Evolutionary conservation across 2,797 vertebrate species (phyloP).

Genomic region (Myotis findleyi): DNA sequence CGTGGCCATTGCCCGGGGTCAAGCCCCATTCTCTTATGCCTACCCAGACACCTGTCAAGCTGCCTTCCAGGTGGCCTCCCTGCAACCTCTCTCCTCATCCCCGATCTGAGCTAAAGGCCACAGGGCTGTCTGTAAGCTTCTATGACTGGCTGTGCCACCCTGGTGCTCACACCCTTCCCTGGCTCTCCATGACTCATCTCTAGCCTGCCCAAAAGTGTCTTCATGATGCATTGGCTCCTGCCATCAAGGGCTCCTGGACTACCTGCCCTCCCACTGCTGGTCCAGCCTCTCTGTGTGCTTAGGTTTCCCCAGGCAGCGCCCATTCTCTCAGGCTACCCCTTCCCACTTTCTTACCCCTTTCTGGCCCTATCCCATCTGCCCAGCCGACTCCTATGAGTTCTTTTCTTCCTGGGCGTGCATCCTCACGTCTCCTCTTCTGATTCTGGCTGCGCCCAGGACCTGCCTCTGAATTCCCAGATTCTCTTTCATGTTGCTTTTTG

Average conservation of each 20-base stretch:
- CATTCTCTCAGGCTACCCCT: background rate
- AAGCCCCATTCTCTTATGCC: background rate
- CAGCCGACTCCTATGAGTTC: background rate
- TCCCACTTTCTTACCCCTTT: background rate
- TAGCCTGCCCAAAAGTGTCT: background rate
- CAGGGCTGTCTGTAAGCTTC: background rate
- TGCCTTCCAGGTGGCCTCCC: background rate
- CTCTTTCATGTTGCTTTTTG: background rate
- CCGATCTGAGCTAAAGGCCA: background rate
- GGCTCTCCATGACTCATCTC: background rate
- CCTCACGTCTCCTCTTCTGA: background rate
- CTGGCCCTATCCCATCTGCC: background rate
- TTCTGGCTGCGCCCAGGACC: background rate
- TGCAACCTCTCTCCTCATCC: background rate
- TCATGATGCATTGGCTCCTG: background rate
- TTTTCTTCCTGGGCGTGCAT: background rate
- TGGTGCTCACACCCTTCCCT: background rate
- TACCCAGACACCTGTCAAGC: background rate
- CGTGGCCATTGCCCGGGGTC: background rate
- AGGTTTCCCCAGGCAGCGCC: accelerated
- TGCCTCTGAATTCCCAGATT: background rate
- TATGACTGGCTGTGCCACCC: accelerated
- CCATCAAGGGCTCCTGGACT: background rate
- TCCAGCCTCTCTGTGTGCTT: background rate
- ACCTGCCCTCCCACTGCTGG: background rate